These are phyloP conservation scores for Papilio protenor DNA, from an alignment of 2,888 invertebrate species.

Conservation along the genomic window DNA sequence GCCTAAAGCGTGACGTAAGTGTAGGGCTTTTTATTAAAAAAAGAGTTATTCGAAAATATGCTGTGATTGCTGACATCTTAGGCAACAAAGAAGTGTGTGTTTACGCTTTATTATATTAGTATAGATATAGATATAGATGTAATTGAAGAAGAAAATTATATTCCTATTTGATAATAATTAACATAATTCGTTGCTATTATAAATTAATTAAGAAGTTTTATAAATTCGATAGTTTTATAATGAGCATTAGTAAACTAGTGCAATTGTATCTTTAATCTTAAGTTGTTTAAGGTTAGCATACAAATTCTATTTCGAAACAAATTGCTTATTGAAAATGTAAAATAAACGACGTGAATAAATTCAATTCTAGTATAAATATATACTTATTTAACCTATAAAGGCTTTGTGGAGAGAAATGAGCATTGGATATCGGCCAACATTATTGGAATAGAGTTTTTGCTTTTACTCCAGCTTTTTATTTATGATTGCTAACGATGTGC, in stretches of 20 bases:
- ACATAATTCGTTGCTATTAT: no score
- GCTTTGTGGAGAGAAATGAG: conserved; percentile 13
- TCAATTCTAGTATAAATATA: conserved; percentile 15
- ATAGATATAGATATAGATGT: no score
- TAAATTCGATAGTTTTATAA: background rate
- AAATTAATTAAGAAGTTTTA: no score
- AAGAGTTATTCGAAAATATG: no score
- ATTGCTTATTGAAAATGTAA: conserved; percentile 6
- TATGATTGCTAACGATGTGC: conserved; percentile 20
- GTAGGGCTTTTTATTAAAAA: no score
- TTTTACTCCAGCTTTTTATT: conserved; percentile 1
- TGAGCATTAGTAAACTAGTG: background rate
- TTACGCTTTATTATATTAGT: no score
- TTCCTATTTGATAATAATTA: no score
- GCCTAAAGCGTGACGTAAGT: no score
- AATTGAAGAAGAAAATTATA: no score
- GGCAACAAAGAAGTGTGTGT: no score
- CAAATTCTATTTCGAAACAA: background rate
- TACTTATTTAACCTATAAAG: conserved; percentile 15
- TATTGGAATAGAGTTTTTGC: conserved; percentile 15
- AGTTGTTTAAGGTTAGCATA: background rate
- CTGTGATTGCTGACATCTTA: no score
- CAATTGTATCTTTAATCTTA: background rate
- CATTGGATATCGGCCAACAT: conserved; percentile 22
- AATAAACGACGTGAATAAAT: conserved; percentile 16